Base-by-base conservation (phyloP, 2,888 invertebrate species). In the Napeogenes inachia region DNA sequence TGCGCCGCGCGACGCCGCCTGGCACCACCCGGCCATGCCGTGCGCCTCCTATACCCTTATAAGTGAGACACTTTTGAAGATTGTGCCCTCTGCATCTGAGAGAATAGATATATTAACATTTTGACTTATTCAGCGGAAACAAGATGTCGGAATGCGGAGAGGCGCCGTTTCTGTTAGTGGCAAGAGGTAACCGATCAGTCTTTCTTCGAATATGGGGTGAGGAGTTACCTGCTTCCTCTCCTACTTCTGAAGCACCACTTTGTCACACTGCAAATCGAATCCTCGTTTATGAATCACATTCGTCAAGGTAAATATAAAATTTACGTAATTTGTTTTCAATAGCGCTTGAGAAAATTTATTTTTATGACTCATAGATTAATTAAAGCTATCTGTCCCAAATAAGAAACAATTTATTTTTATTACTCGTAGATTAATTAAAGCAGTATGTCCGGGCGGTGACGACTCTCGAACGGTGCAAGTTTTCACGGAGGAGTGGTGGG, bases 181-280 rank as follows among this genome's bases (percentile, higher is more conserved):
- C 96, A 2, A 92, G 95, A 66, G 93, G 94, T 67, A 96, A 96
- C 78, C 93, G 95, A 57, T 96, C 96, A 50, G 91, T 97, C 62
- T 96, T 95, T 79, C 89, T 97, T 63, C 91, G 96, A 69, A 95
- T 96, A 54, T 96, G 96, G 96, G 96, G 96, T 55, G 93, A 93
- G 70, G 94, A 95, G 75, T 79, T 96, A 69, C 93, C 95, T 69
- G 75, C 94, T 69, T 75, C 94, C 70, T 84, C 93, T 21, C 93
- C 93, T 71, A 92, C 93, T 2, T 84, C 92, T 5, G 82, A 92
- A 64, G 94, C 94, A 3, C 92, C 92, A 65, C 92, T 94, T 65
- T 97, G 97, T 78, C 93, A 94, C 61, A 96, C 96, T 13, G 85
- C 92, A 71, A 97, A 97, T 82, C 92, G 97, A 45, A 89, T 97